Base-by-base conservation (phyloP, 2,113 vertebrate genomes). In the Nothoprocta pentlandii region DNA sequence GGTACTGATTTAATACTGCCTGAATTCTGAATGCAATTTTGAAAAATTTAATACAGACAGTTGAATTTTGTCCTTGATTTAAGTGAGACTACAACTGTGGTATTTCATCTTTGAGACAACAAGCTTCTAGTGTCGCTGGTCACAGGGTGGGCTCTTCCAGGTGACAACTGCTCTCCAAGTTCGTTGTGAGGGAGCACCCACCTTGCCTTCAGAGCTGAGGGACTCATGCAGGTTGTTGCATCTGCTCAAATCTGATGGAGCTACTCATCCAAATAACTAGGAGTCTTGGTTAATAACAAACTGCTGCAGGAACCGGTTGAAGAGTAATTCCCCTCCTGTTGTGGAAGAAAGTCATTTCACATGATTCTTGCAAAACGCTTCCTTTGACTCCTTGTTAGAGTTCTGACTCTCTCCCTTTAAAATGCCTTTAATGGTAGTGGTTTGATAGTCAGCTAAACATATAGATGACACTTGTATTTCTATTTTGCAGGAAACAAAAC, bases 161-260 rank as follows among this genome's bases (percentile, higher is more conserved):
- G 59, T 93, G 74, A 69, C 41, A 87, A 14, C 16, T 69, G 92
- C 53, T 88, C 41, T 77, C 39, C 58, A 68, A 88, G 77, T 41
- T 69, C 93, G 17, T 90, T 90, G 41, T 16, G 86, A 80, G 83
- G 95, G 88, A 86, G 90, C 53, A 89, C 4, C 44, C 15, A 78
- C 69, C 61, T 90, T 96, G 83, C 92, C 94, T 87, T 81, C 80
- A 69, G 66, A 41, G 42, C 88, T 34, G 58, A 81, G 47, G 39
- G 36, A 20, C 39, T 54, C 73, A 67, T 54, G 36, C 56, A 64
- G 47, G 53, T 81, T 73, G 61, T 25, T 92, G 74, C 36, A 9
- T 88, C 86, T 1, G 0, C 51, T 32, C 53, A 68, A 2, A 17
- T 12, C 66, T 89, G 71, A 46, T 79, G 63, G 74, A 79, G 64